Percentiles rank a stretch among this genome's conserved stretches.
Evolutionary conservation across 2,797 vertebrate species (phyloP).

Genomic region (Botia almorhae): DNA sequence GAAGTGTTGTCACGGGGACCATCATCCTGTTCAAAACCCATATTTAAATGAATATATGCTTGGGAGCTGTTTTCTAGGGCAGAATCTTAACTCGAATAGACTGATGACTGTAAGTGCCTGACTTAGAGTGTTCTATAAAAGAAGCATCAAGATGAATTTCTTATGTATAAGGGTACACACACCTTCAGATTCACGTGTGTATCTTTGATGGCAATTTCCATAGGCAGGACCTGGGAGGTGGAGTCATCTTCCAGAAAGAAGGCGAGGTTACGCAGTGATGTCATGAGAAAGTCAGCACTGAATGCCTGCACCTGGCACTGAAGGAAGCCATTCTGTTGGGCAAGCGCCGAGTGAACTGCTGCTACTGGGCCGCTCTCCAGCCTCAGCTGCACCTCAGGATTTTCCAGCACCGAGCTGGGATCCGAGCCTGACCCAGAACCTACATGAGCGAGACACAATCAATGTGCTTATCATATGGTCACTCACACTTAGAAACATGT

Average conservation of each 20-base stretch:
- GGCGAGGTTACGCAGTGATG: constrained; percentile 90
- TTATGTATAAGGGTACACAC: constrained; percentile 29
- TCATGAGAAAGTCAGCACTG: constrained; percentile 88
- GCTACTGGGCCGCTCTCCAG: constrained; percentile 90
- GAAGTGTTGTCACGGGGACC: constrained; percentile 80
- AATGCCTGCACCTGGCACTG: constrained; percentile 90
- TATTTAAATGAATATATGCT: neutral
- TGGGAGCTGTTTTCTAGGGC: too few relatives aligned
- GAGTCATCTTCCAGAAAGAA: constrained; percentile 93
- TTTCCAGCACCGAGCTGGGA: constrained; percentile 66
- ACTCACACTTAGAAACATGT: too few relatives aligned
- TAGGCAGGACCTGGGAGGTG: constrained; percentile 89
- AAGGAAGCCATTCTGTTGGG: constrained; percentile 93
- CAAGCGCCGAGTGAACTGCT: constrained; percentile 85
- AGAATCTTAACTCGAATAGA: neutral
- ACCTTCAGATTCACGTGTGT: constrained; percentile 90
- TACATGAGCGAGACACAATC: constrained; percentile 32
- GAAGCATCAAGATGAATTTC: neutral
- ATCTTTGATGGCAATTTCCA: constrained; percentile 93
- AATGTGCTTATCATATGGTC: neutral
- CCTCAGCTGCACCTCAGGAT: constrained; percentile 86
- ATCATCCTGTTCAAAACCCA: constrained; percentile 82
- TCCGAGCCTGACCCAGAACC: constrained; percentile 42
- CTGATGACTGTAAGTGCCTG: neutral
- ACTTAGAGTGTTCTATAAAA: neutral